phyloP scores from a whole-genome alignment of 2,888 invertebrate genomes.

The Pristionchus japonicus region DNA sequence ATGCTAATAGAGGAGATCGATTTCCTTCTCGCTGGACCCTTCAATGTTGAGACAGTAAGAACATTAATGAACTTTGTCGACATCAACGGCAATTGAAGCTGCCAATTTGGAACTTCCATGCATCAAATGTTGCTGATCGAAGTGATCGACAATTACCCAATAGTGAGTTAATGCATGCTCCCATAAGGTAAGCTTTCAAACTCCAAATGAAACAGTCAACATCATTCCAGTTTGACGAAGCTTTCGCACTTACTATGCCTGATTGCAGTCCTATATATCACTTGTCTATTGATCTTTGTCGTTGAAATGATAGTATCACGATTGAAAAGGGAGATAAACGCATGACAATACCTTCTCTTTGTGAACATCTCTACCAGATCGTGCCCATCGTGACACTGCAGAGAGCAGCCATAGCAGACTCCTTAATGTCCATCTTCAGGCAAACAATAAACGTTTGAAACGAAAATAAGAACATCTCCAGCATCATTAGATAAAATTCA shows the following conservation, averaged over 20 bases:
- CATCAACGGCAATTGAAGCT: not conserved
- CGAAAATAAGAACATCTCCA: no score
- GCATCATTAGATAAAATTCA: no score
- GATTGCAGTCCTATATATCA: not conserved
- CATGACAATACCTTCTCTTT: slow-evolving; percentile 79
- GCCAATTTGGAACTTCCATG: slow-evolving; percentile 3
- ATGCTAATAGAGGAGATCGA: not conserved
- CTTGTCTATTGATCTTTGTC: not conserved
- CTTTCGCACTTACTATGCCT: not conserved
- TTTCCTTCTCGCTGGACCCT: not conserved
- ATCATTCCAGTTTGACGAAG: not conserved
- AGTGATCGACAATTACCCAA: not conserved
- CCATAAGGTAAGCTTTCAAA: slow-evolving; percentile 19
- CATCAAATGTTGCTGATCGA: not conserved
- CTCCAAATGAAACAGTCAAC: no score
- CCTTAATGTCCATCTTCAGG: no score
- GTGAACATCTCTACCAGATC: slow-evolving; percentile 95
- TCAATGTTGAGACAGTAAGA: slow-evolving; percentile 10
- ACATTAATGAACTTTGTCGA: no score
- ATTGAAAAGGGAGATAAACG: not conserved
- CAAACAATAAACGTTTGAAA: no score
- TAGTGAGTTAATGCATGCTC: not conserved
- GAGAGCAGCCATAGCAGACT: slow-evolving; percentile 93
- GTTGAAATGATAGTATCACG: not conserved
- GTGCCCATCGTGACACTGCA: slow-evolving; percentile 94